Evolutionary conservation across 2,888 invertebrate genomes (phyloP), one percentile per base, ranked within the genome.

Genomic region (Callyntrura guangdongensis): DNA sequence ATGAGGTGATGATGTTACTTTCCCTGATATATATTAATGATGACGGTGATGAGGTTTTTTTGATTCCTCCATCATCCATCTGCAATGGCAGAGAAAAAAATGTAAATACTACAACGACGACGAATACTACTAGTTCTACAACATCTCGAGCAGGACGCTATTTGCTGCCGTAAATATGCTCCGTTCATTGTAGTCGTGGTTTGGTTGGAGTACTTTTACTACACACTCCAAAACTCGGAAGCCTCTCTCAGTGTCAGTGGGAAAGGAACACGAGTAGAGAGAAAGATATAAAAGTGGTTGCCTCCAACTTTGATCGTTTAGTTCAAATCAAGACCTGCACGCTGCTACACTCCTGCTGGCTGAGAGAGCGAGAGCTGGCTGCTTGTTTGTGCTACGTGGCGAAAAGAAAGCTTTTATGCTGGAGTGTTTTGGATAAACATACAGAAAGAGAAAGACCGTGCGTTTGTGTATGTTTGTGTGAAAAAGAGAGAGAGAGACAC

Each of bases 241-340:
- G n/a, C 61, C 64, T 64, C 64, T 64, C 9, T 64, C 22, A 56
- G 56, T 49, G 74, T 49, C 14, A 81, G 59, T 25, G 14, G 49
- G 11, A 49, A 86, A 72, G 74, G 27, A 47, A 22, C 64, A 45
- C 47, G 64, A 64, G 64, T 6, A 59, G 67, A 81, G 67, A 81
- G 20, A 69, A 22, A 20, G 87, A 72, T 86, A 90, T 90, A 90
- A 90, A 89, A 53, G 61, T 69, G 81, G 86, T 81, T 86, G 64
- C 45, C 27, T 81, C 69, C 86, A 90, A 86, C 81, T 90, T 72
- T 86, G 85, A 86, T 72, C 81, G 90, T 90, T 90, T 86, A 90
- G 90, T 90, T 90, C 69, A 90, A 86, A 81, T 72, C 82, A 25
- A 79, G 90, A 85, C 72, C 56, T 86, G 81, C 86, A 81, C 90